Base-by-base conservation (phyloP, 2,888 invertebrate species). In the Protonemura montana region DNA sequence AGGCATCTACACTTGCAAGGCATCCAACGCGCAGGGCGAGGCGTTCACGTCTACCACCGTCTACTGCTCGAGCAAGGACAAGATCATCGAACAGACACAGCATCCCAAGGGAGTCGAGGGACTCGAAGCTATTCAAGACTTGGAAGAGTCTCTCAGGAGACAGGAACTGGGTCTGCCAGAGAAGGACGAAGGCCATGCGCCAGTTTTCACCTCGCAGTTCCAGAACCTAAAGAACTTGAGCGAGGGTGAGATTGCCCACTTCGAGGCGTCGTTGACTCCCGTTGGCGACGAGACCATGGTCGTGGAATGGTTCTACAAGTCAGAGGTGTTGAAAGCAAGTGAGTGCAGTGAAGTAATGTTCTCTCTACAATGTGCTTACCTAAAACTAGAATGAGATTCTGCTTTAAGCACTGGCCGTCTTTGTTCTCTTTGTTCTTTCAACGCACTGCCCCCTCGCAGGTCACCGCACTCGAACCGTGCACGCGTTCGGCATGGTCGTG, bases 401-500 rank as follows among this genome's bases (percentile, higher is more conserved):
- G n/a, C n/a, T n/a, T n/a, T n/a, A n/a, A n/a, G n/a, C n/a, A n/a
- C n/a, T n/a, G n/a, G n/a, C n/a, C n/a, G n/a, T n/a, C n/a, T 10
- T 35, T 35, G 35, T 35, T 3, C 35, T 10, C 10, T 35, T 35
- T 10, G 35, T 10, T 3, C 35, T 35, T 35, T 35, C 10, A 35
- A 3, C 35, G 10, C 35, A 6, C 10, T 35, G 35, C 35, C 35
- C 35, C 35, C 35, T 85, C 88, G 42, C 88, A 91, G 93, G 93
- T 87, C 98, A 98, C 91, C 95, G 98, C 88, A 96, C 96, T 87
- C 94, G 97, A 90, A 98, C 98, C 16, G 97, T 98, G 21, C 97
- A 98, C 90, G 99, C 99, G 25, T 99, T 99, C 91, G 99, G 99
- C 86, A 98, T 98, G 95, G 98, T 98, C 28, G 97, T 98, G 80